Evolutionary conservation across 92 coral and sea anemone genomes (phyloP).

Genomic region (Nematostella vectensis): DNA sequence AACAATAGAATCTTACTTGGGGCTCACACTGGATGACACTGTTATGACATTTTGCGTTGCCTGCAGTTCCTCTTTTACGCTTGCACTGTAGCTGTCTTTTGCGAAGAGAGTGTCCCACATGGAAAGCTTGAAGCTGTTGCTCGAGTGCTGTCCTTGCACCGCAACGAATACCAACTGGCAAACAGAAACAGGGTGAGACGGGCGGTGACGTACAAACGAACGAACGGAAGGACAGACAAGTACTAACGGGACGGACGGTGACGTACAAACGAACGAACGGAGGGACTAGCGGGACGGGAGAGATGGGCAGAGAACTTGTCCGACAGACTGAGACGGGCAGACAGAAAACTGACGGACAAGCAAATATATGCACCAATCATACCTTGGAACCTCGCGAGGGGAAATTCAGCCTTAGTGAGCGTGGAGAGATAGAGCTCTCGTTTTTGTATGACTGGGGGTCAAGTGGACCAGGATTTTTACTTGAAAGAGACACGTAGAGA

Average conservation of each 20-base stretch:
- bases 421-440: conserved; percentile 58
- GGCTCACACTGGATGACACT: conserved; percentile 10
- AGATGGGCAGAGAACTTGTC: no score
- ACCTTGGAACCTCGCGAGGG: background rate
- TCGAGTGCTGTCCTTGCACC: conserved; percentile 73
- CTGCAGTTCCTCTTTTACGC: conserved; percentile 27
- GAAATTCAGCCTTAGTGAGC: conserved; percentile 31
- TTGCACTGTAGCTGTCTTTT: conserved; percentile 26
- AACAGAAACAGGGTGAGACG: conserved; percentile 1
- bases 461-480: conserved; percentile 89
- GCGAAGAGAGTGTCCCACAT: conserved; percentile 88
- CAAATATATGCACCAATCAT: no score
- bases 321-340: no score
- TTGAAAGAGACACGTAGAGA: conserved; percentile 67
- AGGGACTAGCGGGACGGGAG: no score
- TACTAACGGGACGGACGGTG: no score
- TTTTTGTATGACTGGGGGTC: conserved; percentile 62
- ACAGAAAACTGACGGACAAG: no score
- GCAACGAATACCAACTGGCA: conserved; percentile 77
- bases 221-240: background rate
- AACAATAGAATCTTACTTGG: no score
- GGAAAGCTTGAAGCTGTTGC: conserved; percentile 70
- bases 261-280: no score
- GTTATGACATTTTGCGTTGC: conserved; percentile 3
- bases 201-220: background rate